Evolutionary conservation across 2,113 vertebrate genomes (phyloP), one percentile per base, ranked within the genome.

Genomic region (Cyprinus carpio): DNA sequence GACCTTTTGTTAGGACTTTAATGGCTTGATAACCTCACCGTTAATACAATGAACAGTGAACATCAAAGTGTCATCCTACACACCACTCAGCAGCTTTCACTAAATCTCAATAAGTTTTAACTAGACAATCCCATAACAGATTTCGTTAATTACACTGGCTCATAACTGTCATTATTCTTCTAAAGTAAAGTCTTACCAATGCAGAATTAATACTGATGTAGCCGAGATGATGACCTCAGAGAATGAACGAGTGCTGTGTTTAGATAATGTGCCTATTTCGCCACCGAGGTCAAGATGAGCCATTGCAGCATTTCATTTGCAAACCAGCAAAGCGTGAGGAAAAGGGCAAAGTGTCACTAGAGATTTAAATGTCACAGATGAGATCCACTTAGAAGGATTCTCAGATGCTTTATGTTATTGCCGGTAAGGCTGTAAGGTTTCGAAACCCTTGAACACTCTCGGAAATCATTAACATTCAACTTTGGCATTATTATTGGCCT

Each of bases 51-150:
- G 90, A 91, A 84, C 88, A 89, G 89, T 80, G 69, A 11, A 76
- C 88, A 75, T 62, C 65, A 78, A 71, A 12, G 79, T 87, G 85
- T 85, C 87, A 79, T 77, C 89, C 82, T 13, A 65, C 84, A 89
- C 80, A 54, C 86, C 77, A 43, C 29, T 74, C 51, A 31, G 86
- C 88, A 88, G 89, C 89, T 85, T 84, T 89, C 87, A 88, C 91
- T 88, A 87, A 89, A 91, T 92, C 90, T 88, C 67, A 89, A 81
- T 81, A 77, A 86, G 84, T 89, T 82, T 81, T 81, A n/a, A 85
- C 9, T 29, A 8, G 51, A 78, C 75, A 20, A n/a, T 10, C 65
- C 54, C 12, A 29, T 27, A 60, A 67, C 69, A 12, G 20, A 15
- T 75, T 62, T 51, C 1, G 69, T 15, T 76, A 76, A 67, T 51